Evolutionary conservation across 1,140 invertebrate species (phyloP).

Genomic region (Oppia nitens): DNA sequence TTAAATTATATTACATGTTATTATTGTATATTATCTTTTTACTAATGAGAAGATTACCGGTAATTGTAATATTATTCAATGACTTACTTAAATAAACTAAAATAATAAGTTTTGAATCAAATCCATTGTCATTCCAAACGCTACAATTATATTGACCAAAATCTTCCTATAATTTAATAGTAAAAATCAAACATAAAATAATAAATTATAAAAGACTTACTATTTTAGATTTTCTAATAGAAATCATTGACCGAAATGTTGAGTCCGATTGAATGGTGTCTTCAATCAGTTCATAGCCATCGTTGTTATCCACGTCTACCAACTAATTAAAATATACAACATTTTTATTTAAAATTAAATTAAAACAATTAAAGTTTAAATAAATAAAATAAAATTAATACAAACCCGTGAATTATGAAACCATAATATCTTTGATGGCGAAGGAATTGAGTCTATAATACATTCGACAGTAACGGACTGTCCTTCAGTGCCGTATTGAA

Average conservation of each 20-base stretch:
- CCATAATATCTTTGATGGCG: conserved; percentile 51
- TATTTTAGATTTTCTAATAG: background rate
- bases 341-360: too few relatives aligned
- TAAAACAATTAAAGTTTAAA: too few relatives aligned
- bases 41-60: too few relatives aligned
- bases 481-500: conserved; percentile 62
- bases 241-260: background rate
- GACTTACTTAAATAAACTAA: conserved; percentile 70
- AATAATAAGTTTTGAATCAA: conserved; percentile 60
- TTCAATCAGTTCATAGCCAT: background rate
- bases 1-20: too few relatives aligned
- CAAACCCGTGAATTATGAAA: conserved; percentile 56
- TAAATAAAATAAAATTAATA: too few relatives aligned
- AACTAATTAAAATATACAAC: background rate
- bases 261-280: background rate
- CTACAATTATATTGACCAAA: conserved; percentile 88
- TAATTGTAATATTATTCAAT: too few relatives aligned
- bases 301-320: background rate
- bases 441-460: conserved; percentile 65
- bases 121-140: conserved; percentile 72
- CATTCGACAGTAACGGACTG: conserved; percentile 74
- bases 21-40: too few relatives aligned
- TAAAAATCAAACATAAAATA: background rate
- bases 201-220: background rate
- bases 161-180: conserved; percentile 32